Percentiles rank a stretch among this genome's conserved stretches.
Conservation (phyloP, 2,797 vertebrate genomes). For the Manis javanica region DNA sequence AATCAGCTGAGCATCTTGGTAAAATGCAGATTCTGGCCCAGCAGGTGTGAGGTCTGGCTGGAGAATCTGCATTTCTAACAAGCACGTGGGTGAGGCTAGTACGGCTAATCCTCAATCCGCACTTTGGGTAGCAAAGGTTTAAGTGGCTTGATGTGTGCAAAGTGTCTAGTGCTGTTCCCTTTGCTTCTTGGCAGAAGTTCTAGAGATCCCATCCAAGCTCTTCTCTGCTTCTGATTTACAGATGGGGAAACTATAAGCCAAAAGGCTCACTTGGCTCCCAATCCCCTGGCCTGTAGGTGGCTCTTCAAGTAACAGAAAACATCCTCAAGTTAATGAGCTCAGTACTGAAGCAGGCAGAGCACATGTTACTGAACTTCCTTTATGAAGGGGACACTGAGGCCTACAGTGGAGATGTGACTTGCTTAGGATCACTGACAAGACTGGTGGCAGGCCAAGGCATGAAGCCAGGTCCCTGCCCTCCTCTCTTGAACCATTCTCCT, state of each 20-base stretch:
- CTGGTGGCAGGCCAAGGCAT: fast-evolving
- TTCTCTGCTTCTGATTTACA: background rate
- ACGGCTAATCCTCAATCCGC: background rate
- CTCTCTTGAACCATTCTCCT: background rate
- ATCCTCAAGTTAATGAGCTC: background rate
- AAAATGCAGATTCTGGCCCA: background rate
- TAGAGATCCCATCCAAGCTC: background rate
- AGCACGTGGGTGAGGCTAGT: fast-evolving
- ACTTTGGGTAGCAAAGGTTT: too few species aligned
- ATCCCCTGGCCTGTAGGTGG: background rate
- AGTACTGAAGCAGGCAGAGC: background rate
- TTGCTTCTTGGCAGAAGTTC: background rate
- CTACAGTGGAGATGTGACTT: background rate
- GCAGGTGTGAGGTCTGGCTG: background rate
- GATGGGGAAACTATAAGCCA: background rate
- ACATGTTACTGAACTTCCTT: fast-evolving
- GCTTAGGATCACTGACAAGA: background rate
- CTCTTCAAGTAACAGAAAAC: background rate
- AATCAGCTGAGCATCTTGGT: background rate
- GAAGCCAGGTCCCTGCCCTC: background rate
- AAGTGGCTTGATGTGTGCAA: background rate
- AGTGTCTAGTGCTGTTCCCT: background rate
- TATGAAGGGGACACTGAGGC: background rate
- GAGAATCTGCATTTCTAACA: background rate
- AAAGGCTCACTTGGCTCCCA: background rate